Evolutionary conservation across 1,140 invertebrate species (phyloP).

Genomic region (Drosophila tani): DNA sequence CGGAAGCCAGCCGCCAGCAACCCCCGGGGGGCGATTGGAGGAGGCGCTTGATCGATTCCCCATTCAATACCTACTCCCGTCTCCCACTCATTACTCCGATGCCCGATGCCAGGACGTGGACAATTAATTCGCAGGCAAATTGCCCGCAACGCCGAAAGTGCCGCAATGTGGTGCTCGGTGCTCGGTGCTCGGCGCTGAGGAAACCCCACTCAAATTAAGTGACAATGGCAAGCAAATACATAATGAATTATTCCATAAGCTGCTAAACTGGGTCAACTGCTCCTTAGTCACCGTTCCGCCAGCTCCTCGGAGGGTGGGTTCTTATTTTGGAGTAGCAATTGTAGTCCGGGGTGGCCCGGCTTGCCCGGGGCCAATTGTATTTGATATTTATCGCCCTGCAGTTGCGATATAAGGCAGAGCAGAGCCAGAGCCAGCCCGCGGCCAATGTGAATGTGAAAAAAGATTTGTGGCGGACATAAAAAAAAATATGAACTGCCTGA

Average conservation of each 20-base stretch:
- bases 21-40: constrained; percentile 1
- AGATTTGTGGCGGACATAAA: constrained; percentile 41
- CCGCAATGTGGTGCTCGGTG: constrained; percentile 8
- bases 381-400: constrained; percentile 64
- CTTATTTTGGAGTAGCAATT: neutral
- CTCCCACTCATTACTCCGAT: too few relatives aligned
- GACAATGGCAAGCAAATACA: constrained; percentile 73
- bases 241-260: constrained; percentile 82
- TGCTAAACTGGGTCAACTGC: constrained; percentile 73
- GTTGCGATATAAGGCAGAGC: constrained; percentile 10
- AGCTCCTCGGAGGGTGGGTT: constrained; percentile 24
- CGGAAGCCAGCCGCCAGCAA: constrained; percentile 23
- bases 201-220: constrained; percentile 73
- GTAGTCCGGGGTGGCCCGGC: constrained; percentile 2
- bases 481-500: constrained; percentile 21
- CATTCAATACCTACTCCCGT: constrained; percentile 4
- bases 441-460: constrained; percentile 20
- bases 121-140: constrained; percentile 73
- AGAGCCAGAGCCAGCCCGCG: neutral
- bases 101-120: constrained; percentile 31
- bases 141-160: constrained; percentile 60
- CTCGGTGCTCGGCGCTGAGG: neutral
- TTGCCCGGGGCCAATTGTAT: constrained; percentile 56
- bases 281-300: constrained; percentile 48
- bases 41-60: constrained; percentile 69